Evolutionary conservation across 2,888 invertebrate genomes (phyloP).

Genomic region (Ormyrus labotus): DNA sequence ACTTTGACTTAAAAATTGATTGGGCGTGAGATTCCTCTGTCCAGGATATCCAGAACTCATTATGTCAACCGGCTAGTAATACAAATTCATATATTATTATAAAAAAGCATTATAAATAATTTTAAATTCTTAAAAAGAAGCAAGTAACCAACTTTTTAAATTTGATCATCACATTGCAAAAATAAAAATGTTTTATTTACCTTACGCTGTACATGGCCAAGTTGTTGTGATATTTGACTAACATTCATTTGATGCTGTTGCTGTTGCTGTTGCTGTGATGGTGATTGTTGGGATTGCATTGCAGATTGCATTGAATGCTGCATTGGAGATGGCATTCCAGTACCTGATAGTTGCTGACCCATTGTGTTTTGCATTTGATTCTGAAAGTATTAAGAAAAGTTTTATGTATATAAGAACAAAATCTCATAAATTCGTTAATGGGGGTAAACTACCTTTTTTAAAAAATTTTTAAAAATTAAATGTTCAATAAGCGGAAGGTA

Average conservation of each 20-base stretch:
- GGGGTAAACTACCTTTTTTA: too few relatives aligned
- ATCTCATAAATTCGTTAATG: too few relatives aligned
- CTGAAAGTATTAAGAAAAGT: conserved; percentile 54
- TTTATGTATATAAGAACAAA: too few relatives aligned
- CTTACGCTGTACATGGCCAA: conserved; percentile 76
- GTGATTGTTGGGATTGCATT: conserved; percentile 60
- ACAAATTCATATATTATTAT: background rate
- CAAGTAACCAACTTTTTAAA: background rate
- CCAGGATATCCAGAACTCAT: conserved; percentile 76
- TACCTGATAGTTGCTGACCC: conserved; percentile 65
- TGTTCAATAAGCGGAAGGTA: too few relatives aligned
- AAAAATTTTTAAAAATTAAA: too few relatives aligned
- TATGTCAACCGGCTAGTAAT: conserved; percentile 74
- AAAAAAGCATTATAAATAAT: background rate
- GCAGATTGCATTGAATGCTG: conserved; percentile 67
- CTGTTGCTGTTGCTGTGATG: conserved; percentile 42
- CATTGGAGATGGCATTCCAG: conserved; percentile 58
- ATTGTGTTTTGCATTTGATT: conserved; percentile 68
- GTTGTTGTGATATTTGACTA: conserved; percentile 75
- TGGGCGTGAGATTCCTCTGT: conserved; percentile 83
- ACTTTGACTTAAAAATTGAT: conserved; percentile 87
- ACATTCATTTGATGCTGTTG: conserved; percentile 71
- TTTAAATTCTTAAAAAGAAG: background rate
- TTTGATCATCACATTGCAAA: background rate
- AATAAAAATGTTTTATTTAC: conserved; percentile 57